phyloP scores from a whole-genome alignment of 2,797 vertebrate species.

The Zonotrichia albicollis region DNA sequence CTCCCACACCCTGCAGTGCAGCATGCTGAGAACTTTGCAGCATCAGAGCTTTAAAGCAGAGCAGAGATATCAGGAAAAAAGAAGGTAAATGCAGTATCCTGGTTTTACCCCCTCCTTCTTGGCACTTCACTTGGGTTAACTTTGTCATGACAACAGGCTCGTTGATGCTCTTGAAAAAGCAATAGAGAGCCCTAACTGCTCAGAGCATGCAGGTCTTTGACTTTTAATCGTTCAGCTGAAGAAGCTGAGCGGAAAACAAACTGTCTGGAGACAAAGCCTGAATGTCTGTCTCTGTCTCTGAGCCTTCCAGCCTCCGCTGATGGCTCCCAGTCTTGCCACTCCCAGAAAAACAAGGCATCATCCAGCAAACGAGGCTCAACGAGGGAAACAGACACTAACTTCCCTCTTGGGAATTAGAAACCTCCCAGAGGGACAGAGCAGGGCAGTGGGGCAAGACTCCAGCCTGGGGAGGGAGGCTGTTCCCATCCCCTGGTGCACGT shows the following conservation, averaged over 20 bases:
- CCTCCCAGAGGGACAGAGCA: neutral
- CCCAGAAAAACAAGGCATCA: neutral
- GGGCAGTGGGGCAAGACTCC: neutral
- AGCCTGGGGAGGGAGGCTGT: neutral
- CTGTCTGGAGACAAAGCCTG: neutral
- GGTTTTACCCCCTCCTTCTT: neutral
- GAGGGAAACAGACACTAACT: neutral
- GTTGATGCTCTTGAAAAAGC: neutral
- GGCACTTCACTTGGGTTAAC: neutral
- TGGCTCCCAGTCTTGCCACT: neutral
- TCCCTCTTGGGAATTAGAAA: neutral
- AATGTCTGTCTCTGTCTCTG: neutral
- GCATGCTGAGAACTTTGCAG: neutral
- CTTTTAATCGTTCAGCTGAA: slow-evolving; percentile 13
- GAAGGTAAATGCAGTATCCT: neutral
- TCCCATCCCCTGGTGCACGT: neutral
- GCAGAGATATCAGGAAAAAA: neutral
- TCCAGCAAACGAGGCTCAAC: neutral
- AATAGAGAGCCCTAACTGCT: neutral
- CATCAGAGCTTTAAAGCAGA: neutral
- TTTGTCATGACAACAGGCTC: slow-evolving; percentile 38
- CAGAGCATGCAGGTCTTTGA: neutral
- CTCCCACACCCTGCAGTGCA: neutral
- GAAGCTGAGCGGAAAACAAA: neutral
- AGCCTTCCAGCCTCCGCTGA: neutral